Percentiles rank a stretch among this genome's conserved stretches.
phyloP scores from a whole-genome alignment of 2,113 vertebrate genomes.

The Paralichthys olivaceus region DNA sequence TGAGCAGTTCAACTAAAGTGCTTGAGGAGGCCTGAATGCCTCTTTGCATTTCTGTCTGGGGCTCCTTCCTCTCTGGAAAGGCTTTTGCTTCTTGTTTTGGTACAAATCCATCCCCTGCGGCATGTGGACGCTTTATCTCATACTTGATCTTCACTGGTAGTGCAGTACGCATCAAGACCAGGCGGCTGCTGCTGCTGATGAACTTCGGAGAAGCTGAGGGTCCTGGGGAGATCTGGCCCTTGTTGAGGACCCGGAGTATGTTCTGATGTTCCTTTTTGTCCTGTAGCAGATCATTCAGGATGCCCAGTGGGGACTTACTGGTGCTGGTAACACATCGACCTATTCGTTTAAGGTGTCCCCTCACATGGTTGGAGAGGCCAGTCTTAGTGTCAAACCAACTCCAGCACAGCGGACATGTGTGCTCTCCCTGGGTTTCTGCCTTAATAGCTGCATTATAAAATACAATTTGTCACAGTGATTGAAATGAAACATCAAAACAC shows the following conservation, averaged over 20 bases:
- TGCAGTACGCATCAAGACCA: slow-evolving; percentile 84
- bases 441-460: slow-evolving; percentile 81
- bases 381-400: slow-evolving; percentile 96
- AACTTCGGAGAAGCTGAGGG: slow-evolving; percentile 87
- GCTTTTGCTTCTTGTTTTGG: slow-evolving; percentile 80
- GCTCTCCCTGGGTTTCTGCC: slow-evolving; percentile 88
- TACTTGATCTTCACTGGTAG: slow-evolving; percentile 88
- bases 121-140: slow-evolving; percentile 77
- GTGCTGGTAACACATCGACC: slow-evolving; percentile 89
- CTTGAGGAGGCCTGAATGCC: slow-evolving; percentile 82
- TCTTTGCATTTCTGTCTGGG: slow-evolving; percentile 78
- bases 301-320: slow-evolving; percentile 89
- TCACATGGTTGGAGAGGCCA: slow-evolving; percentile 94
- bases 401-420: slow-evolving; percentile 91
- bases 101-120: slow-evolving; percentile 68
- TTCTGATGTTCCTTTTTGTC: slow-evolving; percentile 89
- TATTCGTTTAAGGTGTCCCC: slow-evolving; percentile 93
- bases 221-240: slow-evolving; percentile 83
- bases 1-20: slow-evolving; percentile 91
- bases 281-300: slow-evolving; percentile 92
- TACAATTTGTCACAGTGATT: not conserved
- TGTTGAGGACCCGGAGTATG: slow-evolving; percentile 80
- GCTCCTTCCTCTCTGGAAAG: slow-evolving; percentile 74
- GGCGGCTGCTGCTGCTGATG: slow-evolving; percentile 81
- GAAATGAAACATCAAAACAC: not conserved